Conservation (phyloP, 2,888 invertebrate species). For the Autographa gamma region DNA sequence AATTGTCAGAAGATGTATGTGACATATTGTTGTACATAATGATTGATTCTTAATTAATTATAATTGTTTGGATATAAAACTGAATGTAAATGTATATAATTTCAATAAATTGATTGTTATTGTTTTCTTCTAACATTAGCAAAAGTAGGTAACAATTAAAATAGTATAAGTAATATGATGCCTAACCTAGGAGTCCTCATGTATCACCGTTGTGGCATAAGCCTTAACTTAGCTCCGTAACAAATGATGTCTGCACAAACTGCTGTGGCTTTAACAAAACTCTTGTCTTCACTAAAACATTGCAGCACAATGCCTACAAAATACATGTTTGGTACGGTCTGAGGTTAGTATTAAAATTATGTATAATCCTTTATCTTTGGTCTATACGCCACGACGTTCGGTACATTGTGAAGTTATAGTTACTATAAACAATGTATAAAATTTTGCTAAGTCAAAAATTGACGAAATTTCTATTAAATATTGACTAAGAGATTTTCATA, state of each 20-base stretch:
- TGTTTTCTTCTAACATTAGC: slow-evolving; percentile 49
- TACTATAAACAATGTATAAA: slow-evolving; percentile 88
- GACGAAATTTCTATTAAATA: slow-evolving; percentile 87
- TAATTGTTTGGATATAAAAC: slow-evolving; percentile 49
- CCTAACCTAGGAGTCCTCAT: slow-evolving; percentile 53
- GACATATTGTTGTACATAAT: slow-evolving; percentile 43
- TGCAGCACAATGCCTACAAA: slow-evolving; percentile 78
- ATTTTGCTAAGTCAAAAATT: slow-evolving; percentile 89
- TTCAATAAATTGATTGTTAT: slow-evolving; percentile 48
- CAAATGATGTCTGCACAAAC: slow-evolving; percentile 49
- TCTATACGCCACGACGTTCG: slow-evolving; percentile 84
- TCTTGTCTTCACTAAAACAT: slow-evolving; percentile 50
- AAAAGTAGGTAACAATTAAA: slow-evolving; percentile 65
- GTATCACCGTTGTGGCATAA: slow-evolving; percentile 55
- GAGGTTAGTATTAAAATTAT: slow-evolving; percentile 87
- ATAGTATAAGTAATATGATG: slow-evolving; percentile 52
- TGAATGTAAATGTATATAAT: slow-evolving; percentile 46
- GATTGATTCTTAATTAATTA: slow-evolving; percentile 46
- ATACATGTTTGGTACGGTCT: slow-evolving; percentile 87
- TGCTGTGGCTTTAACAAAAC: slow-evolving; percentile 47
- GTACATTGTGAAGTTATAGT: slow-evolving; percentile 82
- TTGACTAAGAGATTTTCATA: slow-evolving; percentile 89
- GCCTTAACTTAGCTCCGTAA: slow-evolving; percentile 55
- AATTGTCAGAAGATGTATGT: slow-evolving; percentile 63
- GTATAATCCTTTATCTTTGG: slow-evolving; percentile 87